Evolutionary conservation across 2,797 vertebrate genomes (phyloP), one percentile per base, ranked within the genome.

Genomic region (Aeoliscus strigatus): DNA sequence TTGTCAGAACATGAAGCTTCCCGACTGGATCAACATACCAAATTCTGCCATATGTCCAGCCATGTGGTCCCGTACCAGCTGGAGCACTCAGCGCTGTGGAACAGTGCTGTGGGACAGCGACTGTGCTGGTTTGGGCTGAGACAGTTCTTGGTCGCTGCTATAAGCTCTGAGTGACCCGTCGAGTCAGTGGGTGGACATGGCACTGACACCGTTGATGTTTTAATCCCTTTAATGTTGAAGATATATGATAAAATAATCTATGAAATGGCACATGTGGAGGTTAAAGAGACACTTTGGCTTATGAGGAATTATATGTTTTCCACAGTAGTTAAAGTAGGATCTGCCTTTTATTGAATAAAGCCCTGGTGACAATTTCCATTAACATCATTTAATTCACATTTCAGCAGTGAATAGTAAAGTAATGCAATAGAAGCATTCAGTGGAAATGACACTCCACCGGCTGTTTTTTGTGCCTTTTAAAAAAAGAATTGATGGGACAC

Each of bases 21-120:
- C 41, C 48, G 60, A 68, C 77, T 61, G 49, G 66, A 75, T 79
- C 69, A 77, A 78, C 73, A 80, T 53, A 78, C 66, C 57, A 77
- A 73, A 75, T 53, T 72, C 65, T 60, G 59, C 78, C 82, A 84
- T 83, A 78, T 81, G 82, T 79, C 72, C 37, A 14, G 56, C 70
- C 75, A 75, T 75, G 72, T 80, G 73, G 75, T 83, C 44, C 39
- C 57, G 48, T 51, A 62, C 61, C 79, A 82, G 76, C 80, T 75
- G 71, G 63, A 74, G 56, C 55, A 34, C 52, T 81, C 72, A 66
- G 65, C 30, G n/a, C 47, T 1, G 21, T 11, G 56, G n/a, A n/a
- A n/a, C n/a, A n/a, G n/a, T n/a, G n/a, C n/a, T n/a, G 33, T 58
- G 43, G n/a, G 31, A 67, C 44, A 56, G 38, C 33, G 50, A 61